Conservation (phyloP, 2,888 invertebrate genomes). For the Diplolepis rosae region DNA sequence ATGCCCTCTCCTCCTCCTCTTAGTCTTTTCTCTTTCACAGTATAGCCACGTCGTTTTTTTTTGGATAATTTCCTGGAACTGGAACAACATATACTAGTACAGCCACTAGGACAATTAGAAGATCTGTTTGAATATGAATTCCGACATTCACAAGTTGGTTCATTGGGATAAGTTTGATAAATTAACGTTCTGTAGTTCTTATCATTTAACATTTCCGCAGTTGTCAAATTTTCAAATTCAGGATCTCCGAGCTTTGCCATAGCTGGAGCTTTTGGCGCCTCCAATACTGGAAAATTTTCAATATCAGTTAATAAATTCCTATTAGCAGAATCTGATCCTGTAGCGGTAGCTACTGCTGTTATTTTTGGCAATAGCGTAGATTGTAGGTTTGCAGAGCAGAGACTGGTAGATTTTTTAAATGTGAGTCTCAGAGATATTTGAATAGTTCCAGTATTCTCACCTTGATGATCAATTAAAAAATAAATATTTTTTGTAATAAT, state of each 20-base stretch:
- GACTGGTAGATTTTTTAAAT: slow-evolving; percentile 52
- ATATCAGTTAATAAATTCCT: slow-evolving; percentile 24
- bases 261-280: slow-evolving; percentile 50
- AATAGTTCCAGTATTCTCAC: slow-evolving; percentile 52
- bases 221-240: slow-evolving; percentile 56
- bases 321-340: background rate
- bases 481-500: slow-evolving; percentile 46
- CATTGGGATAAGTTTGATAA: slow-evolving; percentile 59
- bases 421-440: slow-evolving; percentile 54
- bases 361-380: background rate
- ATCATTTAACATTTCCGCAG: slow-evolving; percentile 65
- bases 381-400: slow-evolving; percentile 53
- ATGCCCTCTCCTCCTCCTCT: slow-evolving; percentile 2
- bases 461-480: slow-evolving; percentile 45
- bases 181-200: slow-evolving; percentile 57
- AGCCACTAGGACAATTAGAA: slow-evolving; percentile 55
- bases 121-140: background rate
- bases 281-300: slow-evolving; percentile 37
- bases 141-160: slow-evolving; percentile 59
- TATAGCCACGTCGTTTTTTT: background rate
- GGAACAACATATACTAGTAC: slow-evolving; percentile 56
- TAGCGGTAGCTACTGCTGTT: background rate
- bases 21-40: background rate
- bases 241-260: slow-evolving; percentile 54
- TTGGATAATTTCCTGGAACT: slow-evolving; percentile 40